Evolutionary conservation across 2,113 vertebrate genomes (phyloP), one percentile per base, ranked within the genome.

Genomic region (Platanista minor): DNA sequence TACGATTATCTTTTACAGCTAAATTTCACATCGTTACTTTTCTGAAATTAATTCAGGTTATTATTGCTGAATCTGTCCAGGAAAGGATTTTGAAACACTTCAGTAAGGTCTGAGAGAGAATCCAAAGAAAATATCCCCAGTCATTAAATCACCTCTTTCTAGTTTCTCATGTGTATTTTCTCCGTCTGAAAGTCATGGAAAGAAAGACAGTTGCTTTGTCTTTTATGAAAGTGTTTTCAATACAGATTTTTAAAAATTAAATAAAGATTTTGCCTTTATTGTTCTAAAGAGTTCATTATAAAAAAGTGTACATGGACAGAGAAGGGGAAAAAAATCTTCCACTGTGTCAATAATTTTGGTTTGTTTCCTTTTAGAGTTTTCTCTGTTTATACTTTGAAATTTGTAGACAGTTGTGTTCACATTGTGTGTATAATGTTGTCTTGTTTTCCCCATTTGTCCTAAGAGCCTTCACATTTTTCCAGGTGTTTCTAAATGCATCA

Each of bases 51-150:
- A 96, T 69, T 64, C 13, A 89, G 4, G 27, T 87, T 92, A 61
- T 90, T 91, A 33, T 39, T 92, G 46, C 66, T 93, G 78, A 80
- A 80, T 94, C 43, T 84, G 12, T 49, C 87, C 54, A 83, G 61
- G 62, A 90, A 80, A 57, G 18, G 61, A 66, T 75, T 97, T 94
- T 66, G 75, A 92, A 90, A 43, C 27, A 61, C 27, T 84, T 91
- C 25, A 85, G 86, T 87, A 81, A 97, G 89, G 81, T 67, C 49
- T 83, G 75, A 93, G 74, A 57, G 25, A 81, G 39, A 87, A 92
- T 84, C 81, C 59, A 97, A 96, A 95, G 80, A 92, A 97, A 96
- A 95, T 66, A 96, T 95, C 69, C 39, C 20, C 14, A 90, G 61
- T 57, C 33, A 57, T 84, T 94, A 90, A 87, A 95, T 91, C 17